A percentile compares a stretch with the other conserved stretches of the same genome.
phyloP scores from a whole-genome alignment of 2,113 vertebrate genomes.

The Eulacestoma nigropectus region DNA sequence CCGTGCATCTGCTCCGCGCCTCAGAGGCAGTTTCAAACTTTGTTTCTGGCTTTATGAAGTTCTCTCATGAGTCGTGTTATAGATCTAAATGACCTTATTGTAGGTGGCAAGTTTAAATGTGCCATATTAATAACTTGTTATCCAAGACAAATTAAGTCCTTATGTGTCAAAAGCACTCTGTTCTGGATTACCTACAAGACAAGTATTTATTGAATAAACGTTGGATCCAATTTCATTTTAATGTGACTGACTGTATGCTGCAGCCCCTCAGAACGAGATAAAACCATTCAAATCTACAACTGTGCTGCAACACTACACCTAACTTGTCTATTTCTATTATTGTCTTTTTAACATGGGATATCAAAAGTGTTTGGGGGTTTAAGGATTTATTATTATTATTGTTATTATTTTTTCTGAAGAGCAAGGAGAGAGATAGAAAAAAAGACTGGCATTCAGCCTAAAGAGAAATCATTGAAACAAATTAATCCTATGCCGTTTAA shows the following conservation, averaged over 20 bases:
- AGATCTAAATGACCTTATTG: conserved; percentile 71
- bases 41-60: conserved; percentile 34
- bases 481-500: conserved; percentile 98
- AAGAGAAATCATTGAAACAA: conserved; percentile 98
- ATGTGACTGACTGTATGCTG: conserved; percentile 75
- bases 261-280: conserved; percentile 70
- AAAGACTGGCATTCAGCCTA: conserved; percentile 88
- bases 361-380: background rate
- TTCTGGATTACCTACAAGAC: conserved; percentile 80
- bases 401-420: conserved; percentile 56
- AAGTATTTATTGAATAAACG: conserved; percentile 84
- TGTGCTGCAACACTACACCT: conserved; percentile 67
- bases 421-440: conserved; percentile 69
- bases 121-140: conserved; percentile 80
- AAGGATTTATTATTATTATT: conserved; percentile 10
- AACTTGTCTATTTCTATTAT: conserved; percentile 77
- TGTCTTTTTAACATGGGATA: conserved; percentile 61
- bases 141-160: conserved; percentile 81
- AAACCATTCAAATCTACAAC: conserved; percentile 68
- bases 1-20: background rate
- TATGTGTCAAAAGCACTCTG: conserved; percentile 77
- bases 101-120: conserved; percentile 77
- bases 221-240: conserved; percentile 82
- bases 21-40: background rate
- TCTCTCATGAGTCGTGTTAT: conserved; percentile 40